phyloP scores from a whole-genome alignment of 2,113 vertebrate species.

The Spea bombifrons region DNA sequence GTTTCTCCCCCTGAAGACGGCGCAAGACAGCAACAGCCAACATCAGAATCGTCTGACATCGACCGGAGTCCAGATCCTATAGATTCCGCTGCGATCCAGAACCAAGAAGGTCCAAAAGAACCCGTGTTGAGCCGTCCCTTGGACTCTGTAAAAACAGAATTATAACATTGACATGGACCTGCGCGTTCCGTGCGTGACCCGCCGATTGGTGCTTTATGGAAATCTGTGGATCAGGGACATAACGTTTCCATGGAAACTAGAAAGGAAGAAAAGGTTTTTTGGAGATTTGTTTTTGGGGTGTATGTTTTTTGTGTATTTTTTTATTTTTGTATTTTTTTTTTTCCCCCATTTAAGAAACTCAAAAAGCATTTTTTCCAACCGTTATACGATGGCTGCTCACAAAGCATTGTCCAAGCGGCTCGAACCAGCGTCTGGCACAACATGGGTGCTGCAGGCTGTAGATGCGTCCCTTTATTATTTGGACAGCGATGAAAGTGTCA shows the following conservation, averaged over 20 bases:
- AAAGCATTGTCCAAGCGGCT: neutral
- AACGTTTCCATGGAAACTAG: conserved; percentile 7
- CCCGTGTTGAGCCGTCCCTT: neutral
- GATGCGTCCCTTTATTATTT: neutral
- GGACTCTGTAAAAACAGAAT: conserved; percentile 30
- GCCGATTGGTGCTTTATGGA: conserved; percentile 17
- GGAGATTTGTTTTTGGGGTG: neutral
- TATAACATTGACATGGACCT: conserved; percentile 19
- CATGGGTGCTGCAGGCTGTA: neutral
- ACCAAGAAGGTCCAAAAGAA: neutral
- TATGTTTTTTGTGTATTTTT: too few relatives aligned
- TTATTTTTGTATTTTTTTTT: neutral
- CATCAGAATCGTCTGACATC: neutral
- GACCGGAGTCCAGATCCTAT: neutral
- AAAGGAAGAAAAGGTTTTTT: neutral
- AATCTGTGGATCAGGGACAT: conserved; percentile 30
- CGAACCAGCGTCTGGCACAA: neutral
- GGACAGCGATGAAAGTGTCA: too few relatives aligned
- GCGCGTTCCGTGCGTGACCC: neutral
- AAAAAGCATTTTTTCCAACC: neutral
- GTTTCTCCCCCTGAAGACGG: accelerated
- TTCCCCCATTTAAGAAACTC: neutral
- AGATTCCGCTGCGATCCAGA: neutral
- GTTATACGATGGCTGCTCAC: neutral
- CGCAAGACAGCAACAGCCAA: too few relatives aligned